These are phyloP conservation scores for Mustela nigripes DNA, from an alignment of 2,113 vertebrate species.

Conservation along the genomic window DNA sequence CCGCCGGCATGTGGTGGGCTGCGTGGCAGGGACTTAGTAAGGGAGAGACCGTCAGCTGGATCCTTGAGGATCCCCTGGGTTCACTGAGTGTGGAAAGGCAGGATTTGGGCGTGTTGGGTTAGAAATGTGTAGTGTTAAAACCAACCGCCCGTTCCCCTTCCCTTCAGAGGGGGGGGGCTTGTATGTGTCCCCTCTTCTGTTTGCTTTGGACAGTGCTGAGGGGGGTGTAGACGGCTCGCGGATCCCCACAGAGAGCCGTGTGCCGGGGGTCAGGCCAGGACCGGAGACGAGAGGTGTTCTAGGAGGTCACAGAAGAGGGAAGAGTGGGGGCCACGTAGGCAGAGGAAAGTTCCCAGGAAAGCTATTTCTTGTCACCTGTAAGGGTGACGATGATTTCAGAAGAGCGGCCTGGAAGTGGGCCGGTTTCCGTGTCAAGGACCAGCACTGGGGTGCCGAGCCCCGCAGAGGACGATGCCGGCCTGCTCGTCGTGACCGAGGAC, in stretches of 20 bases:
- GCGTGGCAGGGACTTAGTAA: not conserved
- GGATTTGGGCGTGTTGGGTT: not conserved
- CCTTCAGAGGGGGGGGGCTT: not conserved
- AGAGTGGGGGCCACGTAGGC: no score
- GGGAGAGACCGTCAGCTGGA: no score
- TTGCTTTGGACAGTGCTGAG: fast-evolving
- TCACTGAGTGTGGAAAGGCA: not conserved
- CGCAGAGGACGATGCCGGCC: fast-evolving
- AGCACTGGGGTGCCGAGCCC: not conserved
- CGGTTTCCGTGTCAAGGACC: not conserved
- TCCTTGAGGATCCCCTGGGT: not conserved
- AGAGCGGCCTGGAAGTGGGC: not conserved
- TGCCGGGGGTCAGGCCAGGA: fast-evolving
- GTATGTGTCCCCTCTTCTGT: fast-evolving
- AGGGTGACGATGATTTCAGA: not conserved
- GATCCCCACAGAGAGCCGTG: fast-evolving
- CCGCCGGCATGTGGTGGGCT: fast-evolving
- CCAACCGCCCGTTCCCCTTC: not conserved
- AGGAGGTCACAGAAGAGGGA: not conserved
- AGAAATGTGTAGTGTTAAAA: not conserved
- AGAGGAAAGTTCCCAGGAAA: not conserved
- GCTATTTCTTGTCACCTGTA: not conserved
- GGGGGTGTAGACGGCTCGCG: fast-evolving
- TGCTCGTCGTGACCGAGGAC: fast-evolving
- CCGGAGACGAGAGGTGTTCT: fast-evolving